phyloP scores from a whole-genome alignment of 2,888 invertebrate genomes.

The Nymphalis c-album region DNA sequence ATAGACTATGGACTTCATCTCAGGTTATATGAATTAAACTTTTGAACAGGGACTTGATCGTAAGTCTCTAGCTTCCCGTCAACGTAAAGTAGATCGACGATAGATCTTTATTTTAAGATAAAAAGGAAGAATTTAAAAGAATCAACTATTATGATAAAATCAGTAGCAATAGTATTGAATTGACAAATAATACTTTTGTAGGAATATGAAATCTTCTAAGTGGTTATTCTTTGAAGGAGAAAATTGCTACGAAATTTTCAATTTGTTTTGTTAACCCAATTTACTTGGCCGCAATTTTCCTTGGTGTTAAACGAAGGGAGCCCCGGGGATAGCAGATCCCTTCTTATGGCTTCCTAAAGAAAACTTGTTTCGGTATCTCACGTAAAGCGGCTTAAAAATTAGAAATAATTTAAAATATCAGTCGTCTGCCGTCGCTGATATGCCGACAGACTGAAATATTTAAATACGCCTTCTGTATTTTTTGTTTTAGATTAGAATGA shows the following conservation, averaged over 20 bases:
- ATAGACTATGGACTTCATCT: too few relatives aligned
- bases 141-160: neutral
- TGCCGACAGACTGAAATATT: constrained; percentile 2
- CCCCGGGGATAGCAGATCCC: constrained; percentile 48
- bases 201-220: constrained; percentile 43
- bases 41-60: too few relatives aligned
- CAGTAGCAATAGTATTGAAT: neutral
- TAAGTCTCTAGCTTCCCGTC: too few relatives aligned
- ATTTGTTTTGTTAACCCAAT: constrained; percentile 74
- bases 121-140: too few relatives aligned
- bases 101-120: too few relatives aligned
- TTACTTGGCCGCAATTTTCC: constrained; percentile 66
- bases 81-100: too few relatives aligned
- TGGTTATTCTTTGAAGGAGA: constrained; percentile 65
- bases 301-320: constrained; percentile 65
- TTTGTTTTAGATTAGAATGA: constrained; percentile 3
- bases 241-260: constrained; percentile 75
- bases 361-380: constrained; percentile 30
- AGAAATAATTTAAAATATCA: constrained; percentile 24
- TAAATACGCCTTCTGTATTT: constrained; percentile 2
- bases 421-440: constrained; percentile 1
- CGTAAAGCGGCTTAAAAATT: constrained; percentile 30
- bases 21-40: too few relatives aligned
- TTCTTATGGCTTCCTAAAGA: constrained; percentile 30
- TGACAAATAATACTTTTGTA: constrained; percentile 29